These are phyloP conservation scores for Crotalus tigris DNA, from an alignment of 2,113 vertebrate species.

Conservation along the genomic window DNA sequence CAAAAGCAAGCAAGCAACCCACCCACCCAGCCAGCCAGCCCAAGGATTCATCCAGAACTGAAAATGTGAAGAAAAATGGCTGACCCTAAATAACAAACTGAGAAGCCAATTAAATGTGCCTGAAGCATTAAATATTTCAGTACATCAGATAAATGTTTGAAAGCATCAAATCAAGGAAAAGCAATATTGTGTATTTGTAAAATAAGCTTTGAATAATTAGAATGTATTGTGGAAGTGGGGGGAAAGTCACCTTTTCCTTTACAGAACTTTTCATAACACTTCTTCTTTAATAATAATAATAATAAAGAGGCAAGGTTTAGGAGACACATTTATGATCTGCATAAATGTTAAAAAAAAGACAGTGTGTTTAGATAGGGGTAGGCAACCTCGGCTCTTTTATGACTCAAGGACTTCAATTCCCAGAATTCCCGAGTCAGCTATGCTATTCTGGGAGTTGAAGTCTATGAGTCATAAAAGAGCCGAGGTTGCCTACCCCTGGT, in stretches of 20 bases:
- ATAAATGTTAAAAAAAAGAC: conserved; percentile 61
- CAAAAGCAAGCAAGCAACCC: background rate
- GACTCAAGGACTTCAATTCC: too few relatives aligned
- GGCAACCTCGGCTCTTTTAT: too few relatives aligned
- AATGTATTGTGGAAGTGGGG: conserved; percentile 14
- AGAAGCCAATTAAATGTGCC: background rate
- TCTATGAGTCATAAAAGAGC: too few relatives aligned
- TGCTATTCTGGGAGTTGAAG: too few relatives aligned
- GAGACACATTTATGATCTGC: conserved; percentile 37
- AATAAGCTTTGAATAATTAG: conserved; percentile 12
- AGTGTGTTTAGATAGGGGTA: conserved; percentile 25
- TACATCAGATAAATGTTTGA: conserved; percentile 23
- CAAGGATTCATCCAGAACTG: conserved; percentile 1
- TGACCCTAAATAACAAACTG: conserved; percentile 4
- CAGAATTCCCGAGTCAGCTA: too few relatives aligned
- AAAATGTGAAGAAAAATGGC: conserved; percentile 20
- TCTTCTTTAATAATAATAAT: conserved; percentile 43
- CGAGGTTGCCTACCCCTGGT: background rate
- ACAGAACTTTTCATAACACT: conserved; percentile 31
- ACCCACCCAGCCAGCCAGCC: background rate
- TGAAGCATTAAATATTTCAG: background rate
- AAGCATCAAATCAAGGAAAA: conserved; percentile 25
- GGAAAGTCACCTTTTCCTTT: conserved; percentile 18
- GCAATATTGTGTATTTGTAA: conserved; percentile 37
- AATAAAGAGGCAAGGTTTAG: conserved; percentile 41